A percentile compares a stretch with the other conserved stretches of the same genome.
These are phyloP conservation scores for Notamacropus eugenii DNA, from an alignment of 2,797 vertebrate species.

Conservation along the genomic window DNA sequence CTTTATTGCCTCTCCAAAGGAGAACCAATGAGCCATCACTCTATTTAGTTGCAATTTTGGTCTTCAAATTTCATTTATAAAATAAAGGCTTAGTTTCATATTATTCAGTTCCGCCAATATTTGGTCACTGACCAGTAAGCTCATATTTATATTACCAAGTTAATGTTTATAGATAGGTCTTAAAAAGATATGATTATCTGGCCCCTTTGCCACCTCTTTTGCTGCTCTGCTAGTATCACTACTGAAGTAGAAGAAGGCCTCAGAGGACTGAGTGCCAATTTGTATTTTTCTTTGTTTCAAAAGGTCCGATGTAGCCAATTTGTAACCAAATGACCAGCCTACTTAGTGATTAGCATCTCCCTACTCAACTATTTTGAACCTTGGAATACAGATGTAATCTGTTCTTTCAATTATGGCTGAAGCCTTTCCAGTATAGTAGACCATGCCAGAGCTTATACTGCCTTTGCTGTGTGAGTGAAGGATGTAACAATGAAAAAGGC, in stretches of 20 bases:
- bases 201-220: background rate
- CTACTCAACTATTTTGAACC: background rate
- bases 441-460: background rate
- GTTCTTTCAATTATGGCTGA: background rate
- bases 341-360: background rate
- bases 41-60: background rate
- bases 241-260: background rate
- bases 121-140: background rate
- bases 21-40: background rate
- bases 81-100: background rate
- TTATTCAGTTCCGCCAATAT: background rate
- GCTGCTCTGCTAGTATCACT: background rate
- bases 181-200: background rate
- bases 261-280: background rate
- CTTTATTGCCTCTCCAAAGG: background rate
- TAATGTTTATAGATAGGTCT: background rate
- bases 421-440: background rate
- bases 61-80: background rate
- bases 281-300: background rate
- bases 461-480: too few species aligned
- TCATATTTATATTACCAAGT: background rate
- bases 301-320: background rate
- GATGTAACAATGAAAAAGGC: background rate
- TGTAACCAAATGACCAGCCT: background rate
- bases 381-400: background rate